These are phyloP conservation scores for Spicauda simplicius DNA, from an alignment of 2,888 invertebrate genomes.

Conservation along the genomic window DNA sequence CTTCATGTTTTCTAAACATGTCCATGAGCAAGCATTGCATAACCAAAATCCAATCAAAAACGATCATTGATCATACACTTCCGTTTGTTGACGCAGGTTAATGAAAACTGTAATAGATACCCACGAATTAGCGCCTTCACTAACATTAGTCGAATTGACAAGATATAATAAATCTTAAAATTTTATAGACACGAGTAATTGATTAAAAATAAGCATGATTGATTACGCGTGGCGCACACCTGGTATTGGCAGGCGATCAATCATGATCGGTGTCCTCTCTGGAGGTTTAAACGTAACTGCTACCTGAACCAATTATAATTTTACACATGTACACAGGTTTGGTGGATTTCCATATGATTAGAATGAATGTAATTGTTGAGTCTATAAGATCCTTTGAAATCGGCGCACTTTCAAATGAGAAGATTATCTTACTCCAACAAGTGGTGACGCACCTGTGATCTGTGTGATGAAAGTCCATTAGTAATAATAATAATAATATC, in stretches of 20 bases:
- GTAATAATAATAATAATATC: no score
- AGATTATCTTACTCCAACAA: no score
- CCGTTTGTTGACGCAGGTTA: constrained; percentile 24
- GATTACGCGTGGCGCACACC: constrained; percentile 65
- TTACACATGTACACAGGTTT: not conserved
- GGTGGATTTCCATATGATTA: not conserved
- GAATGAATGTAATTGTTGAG: no score
- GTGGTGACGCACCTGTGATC: no score
- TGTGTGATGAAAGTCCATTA: no score
- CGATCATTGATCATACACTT: constrained; percentile 22
- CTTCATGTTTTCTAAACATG: not conserved
- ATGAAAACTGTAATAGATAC: constrained; percentile 14
- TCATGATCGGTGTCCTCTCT: constrained; percentile 40
- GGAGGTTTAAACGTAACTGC: constrained; percentile 28
- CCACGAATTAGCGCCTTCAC: constrained; percentile 27
- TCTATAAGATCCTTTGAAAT: no score
- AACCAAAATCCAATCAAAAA: constrained; percentile 9
- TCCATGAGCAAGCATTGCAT: not conserved
- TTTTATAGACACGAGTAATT: constrained; percentile 65
- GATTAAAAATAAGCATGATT: constrained; percentile 74
- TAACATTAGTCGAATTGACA: constrained; percentile 11
- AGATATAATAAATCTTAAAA: constrained; percentile 45
- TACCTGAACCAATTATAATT: constrained; percentile 21
- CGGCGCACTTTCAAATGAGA: no score
- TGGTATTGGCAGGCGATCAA: constrained; percentile 56